phyloP scores from a whole-genome alignment of 2,888 invertebrate species.

The Yponomeuta sedellus region DNA sequence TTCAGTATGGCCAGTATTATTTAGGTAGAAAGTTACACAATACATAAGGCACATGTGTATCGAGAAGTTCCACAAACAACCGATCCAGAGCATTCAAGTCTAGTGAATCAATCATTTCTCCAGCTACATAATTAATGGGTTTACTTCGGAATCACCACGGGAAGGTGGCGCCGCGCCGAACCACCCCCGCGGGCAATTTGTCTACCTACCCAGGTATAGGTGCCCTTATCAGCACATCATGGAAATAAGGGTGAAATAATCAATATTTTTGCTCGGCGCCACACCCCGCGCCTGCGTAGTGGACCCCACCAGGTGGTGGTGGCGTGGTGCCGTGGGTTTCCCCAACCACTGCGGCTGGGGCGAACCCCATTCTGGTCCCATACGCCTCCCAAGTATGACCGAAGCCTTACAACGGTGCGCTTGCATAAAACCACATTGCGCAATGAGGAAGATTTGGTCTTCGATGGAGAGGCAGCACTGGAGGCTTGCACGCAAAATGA shows the following conservation, averaged over 20 bases:
- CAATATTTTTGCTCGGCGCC: conserved; percentile 61
- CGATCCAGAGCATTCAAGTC: conserved; percentile 30
- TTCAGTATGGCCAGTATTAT: too few relatives aligned
- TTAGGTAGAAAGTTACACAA: too few relatives aligned
- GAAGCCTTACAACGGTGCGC: conserved; percentile 19
- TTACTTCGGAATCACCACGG: conserved; percentile 44
- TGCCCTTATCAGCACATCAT: conserved; percentile 63
- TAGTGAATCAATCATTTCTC: conserved; percentile 62
- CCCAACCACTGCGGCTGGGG: conserved; percentile 45
- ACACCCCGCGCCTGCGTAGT: conserved; percentile 67
- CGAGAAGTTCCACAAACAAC: conserved; percentile 19
- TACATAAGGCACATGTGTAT: neutral
- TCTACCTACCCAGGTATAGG: conserved; percentile 51
- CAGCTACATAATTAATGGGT: conserved; percentile 64
- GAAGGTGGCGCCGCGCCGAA: conserved; percentile 16
- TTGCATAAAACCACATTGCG: conserved; percentile 6
- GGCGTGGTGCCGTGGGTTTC: conserved; percentile 50
- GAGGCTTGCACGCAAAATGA: neutral
- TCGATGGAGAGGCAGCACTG: conserved; percentile 6
- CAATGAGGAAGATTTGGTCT: conserved; percentile 18
- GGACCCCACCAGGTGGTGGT: conserved; percentile 58
- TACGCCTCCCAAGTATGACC: conserved; percentile 34
- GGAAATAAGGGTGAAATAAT: conserved; percentile 63
- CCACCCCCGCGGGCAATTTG: conserved; percentile 54
- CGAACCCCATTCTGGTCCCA: conserved; percentile 54